Evolutionary conservation across 2,888 invertebrate genomes (phyloP).

Genomic region (Altica lythri): DNA sequence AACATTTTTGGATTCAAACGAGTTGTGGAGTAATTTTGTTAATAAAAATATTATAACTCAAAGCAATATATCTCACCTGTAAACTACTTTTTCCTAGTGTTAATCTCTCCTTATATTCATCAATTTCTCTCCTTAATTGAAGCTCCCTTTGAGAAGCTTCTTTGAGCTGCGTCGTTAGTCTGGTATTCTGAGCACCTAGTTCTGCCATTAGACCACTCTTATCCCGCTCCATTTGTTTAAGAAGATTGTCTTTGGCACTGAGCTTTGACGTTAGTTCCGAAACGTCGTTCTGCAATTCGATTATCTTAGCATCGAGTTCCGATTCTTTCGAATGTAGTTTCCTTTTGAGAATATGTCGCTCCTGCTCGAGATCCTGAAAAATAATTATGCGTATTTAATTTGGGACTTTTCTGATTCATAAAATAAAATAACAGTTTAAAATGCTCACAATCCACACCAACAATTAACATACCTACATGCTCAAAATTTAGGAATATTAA

Average conservation of each 20-base stretch:
- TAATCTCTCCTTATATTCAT: conserved; percentile 82
- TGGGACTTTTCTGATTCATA: too few relatives aligned
- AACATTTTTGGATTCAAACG: too few relatives aligned
- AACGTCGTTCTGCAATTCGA: conserved; percentile 89
- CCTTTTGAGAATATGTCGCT: conserved; percentile 84
- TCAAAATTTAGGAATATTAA: too few relatives aligned
- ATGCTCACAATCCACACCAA: not conserved
- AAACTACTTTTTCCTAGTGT: conserved; percentile 64
- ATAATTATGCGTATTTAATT: too few relatives aligned
- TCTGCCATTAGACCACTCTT: conserved; percentile 77
- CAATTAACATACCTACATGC: too few relatives aligned
- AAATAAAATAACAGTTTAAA: not conserved
- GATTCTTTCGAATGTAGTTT: conserved; percentile 84
- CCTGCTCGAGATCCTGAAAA: conserved; percentile 86
- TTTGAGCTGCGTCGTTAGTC: conserved; percentile 83
- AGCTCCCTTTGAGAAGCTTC: conserved; percentile 81
- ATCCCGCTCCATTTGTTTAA: conserved; percentile 75
- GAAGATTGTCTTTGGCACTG: conserved; percentile 65
- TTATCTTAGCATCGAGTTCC: conserved; percentile 84
- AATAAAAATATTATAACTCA: too few relatives aligned
- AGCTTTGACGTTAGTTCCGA: conserved; percentile 78
- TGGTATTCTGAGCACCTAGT: conserved; percentile 81
- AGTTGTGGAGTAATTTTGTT: too few relatives aligned
- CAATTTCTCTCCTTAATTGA: conserved; percentile 78
- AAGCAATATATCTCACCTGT: too few relatives aligned